Percentiles rank a stretch among this genome's conserved stretches.
Conservation (phyloP, 2,888 invertebrate species). For the Julus scanicus region DNA sequence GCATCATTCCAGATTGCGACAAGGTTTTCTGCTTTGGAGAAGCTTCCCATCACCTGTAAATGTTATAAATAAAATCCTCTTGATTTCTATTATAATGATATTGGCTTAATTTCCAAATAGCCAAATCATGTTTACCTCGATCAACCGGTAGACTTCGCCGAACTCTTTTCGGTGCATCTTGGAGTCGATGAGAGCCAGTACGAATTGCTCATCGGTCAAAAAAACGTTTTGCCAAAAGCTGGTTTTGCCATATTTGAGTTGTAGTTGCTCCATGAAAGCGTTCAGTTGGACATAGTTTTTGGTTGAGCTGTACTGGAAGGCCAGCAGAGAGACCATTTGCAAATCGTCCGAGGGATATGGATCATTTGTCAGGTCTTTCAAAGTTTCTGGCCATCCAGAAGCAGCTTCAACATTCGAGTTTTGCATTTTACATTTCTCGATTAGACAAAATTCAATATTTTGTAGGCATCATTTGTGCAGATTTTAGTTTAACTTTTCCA, state of each 20-base stretch:
- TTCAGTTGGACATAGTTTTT: conserved; percentile 4
- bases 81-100: background rate
- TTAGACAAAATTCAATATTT: background rate
- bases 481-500: background rate
- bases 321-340: background rate
- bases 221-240: background rate
- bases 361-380: background rate
- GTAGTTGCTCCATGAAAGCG: background rate
- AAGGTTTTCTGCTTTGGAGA: background rate
- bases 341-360: background rate
- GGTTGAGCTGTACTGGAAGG: background rate
- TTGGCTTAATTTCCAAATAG: background rate
- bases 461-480: no score
- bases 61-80: background rate
- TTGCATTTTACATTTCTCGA: background rate
- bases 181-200: conserved; percentile 17
- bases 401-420: background rate
- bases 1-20: background rate
- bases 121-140: background rate
- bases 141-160: conserved; percentile 37
- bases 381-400: background rate
- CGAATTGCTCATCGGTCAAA: background rate
- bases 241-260: background rate
- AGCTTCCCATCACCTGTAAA: background rate
- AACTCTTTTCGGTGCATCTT: background rate